Conservation (phyloP, 2,888 invertebrate genomes). For the Bellardia bayeri region DNA sequence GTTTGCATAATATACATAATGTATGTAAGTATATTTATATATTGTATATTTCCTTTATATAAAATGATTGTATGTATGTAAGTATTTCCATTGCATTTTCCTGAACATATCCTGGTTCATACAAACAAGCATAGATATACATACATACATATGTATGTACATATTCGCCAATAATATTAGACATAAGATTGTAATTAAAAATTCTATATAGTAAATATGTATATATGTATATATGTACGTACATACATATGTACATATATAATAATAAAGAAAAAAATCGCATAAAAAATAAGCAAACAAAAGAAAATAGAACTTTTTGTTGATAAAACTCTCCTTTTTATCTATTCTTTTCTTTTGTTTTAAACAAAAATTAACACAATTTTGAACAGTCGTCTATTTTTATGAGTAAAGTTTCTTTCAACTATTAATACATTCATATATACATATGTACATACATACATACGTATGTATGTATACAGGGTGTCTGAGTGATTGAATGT, state of each 20-base stretch:
- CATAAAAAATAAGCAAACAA: conserved; percentile 44
- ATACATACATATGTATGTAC: conserved; percentile 10
- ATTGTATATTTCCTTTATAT: too few relatives aligned
- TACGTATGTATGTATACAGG: not conserved
- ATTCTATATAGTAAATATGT: not conserved
- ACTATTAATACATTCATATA: conserved; percentile 40
- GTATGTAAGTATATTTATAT: too few relatives aligned
- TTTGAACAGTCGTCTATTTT: conserved; percentile 75
- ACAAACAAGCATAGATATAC: conserved; percentile 9
- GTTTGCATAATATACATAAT: too few relatives aligned
- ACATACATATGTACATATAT: not conserved
- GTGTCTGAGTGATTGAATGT: conserved; percentile 1
- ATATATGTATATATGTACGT: not conserved
- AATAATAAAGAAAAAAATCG: conserved; percentile 33
- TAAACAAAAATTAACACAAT: conserved; percentile 73
- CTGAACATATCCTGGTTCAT: conserved; percentile 5
- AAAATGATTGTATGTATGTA: too few relatives aligned
- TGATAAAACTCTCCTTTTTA: conserved; percentile 52
- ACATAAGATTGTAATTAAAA: conserved; percentile 69
- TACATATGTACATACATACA: too few relatives aligned
- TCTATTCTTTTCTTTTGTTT: conserved; percentile 65
- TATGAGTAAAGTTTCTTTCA: conserved; percentile 75
- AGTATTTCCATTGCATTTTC: conserved; percentile 33
- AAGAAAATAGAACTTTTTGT: conserved; percentile 43
- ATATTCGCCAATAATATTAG: conserved; percentile 17